A percentile compares a stretch with the other conserved stretches of the same genome.
phyloP scores from a whole-genome alignment of 1,140 invertebrate species.

The Pectinophora gossypiella region DNA sequence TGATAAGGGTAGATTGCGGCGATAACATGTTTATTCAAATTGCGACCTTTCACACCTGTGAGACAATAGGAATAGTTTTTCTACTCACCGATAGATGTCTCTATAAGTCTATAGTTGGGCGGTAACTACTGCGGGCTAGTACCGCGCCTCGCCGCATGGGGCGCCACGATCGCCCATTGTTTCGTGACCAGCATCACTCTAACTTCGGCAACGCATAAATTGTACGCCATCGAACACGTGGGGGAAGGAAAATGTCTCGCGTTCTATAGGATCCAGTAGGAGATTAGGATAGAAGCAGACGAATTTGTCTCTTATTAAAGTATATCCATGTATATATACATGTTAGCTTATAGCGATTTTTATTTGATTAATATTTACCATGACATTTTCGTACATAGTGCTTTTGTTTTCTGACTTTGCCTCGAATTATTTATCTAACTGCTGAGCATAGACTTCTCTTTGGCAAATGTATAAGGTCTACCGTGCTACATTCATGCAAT shows the following conservation, averaged over 20 bases:
- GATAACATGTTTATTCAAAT: constrained; percentile 24
- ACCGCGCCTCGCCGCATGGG: constrained; percentile 56
- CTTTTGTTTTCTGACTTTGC: too few relatives aligned
- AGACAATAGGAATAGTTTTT: constrained; percentile 20
- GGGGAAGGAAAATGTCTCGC: not conserved
- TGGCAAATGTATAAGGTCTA: too few relatives aligned
- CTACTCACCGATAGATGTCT: constrained; percentile 66
- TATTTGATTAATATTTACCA: too few relatives aligned
- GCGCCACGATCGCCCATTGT: constrained; percentile 70
- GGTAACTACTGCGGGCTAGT: not conserved
- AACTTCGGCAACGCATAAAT: constrained; percentile 70
- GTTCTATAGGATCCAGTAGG: not conserved
- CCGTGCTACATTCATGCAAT: too few relatives aligned
- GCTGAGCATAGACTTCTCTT: too few relatives aligned
- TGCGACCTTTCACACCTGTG: constrained; percentile 26
- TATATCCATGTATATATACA: too few relatives aligned
- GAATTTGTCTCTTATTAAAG: too few relatives aligned
- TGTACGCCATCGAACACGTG: constrained; percentile 26
- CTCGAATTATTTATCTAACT: too few relatives aligned
- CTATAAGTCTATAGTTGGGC: constrained; percentile 19
- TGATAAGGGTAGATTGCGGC: constrained; percentile 10
- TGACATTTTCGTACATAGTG: too few relatives aligned
- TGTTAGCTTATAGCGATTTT: too few relatives aligned
- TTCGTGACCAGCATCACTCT: constrained; percentile 48
- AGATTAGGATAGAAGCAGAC: too few relatives aligned